These are phyloP conservation scores for Pan paniscus DNA, from an alignment of 2,113 vertebrate species.

Conservation along the genomic window DNA sequence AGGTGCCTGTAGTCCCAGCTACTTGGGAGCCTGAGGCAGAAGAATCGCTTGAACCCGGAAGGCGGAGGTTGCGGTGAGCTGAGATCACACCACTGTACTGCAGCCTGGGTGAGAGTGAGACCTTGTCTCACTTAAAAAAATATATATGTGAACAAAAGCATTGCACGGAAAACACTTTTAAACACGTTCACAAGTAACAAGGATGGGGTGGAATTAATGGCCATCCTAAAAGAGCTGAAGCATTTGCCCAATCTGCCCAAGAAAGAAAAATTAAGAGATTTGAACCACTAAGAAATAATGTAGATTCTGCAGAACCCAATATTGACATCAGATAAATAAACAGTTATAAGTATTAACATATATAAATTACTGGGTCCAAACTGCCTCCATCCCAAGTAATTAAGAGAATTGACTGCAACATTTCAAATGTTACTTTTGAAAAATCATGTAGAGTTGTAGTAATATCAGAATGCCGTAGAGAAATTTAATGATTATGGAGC, in stretches of 20 bases:
- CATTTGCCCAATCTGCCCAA: neutral
- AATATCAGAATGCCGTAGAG: neutral
- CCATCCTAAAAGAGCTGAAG: neutral
- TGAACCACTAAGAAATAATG: neutral
- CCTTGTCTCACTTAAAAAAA: too few species aligned
- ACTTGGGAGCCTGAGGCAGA: too few species aligned
- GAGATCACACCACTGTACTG: too few species aligned
- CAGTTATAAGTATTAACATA: neutral
- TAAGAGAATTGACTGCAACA: neutral
- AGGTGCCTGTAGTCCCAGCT: too few species aligned
- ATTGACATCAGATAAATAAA: neutral
- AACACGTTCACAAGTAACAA: neutral
- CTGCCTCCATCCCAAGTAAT: neutral
- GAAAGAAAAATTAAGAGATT: slow-evolving; percentile 15
- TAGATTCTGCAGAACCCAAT: neutral
- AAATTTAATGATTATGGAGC: neutral
- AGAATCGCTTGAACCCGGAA: too few species aligned
- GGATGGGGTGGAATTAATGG: neutral
- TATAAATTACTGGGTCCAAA: neutral
- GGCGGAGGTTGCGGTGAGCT: too few species aligned
- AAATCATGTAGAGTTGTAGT: neutral
- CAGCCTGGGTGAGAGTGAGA: too few species aligned
- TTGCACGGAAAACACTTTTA: neutral
- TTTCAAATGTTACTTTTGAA: slow-evolving; percentile 21
- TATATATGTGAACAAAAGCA: neutral